These are phyloP conservation scores for Eupithecia centaureata DNA, from an alignment of 2,888 invertebrate species.

Conservation along the genomic window DNA sequence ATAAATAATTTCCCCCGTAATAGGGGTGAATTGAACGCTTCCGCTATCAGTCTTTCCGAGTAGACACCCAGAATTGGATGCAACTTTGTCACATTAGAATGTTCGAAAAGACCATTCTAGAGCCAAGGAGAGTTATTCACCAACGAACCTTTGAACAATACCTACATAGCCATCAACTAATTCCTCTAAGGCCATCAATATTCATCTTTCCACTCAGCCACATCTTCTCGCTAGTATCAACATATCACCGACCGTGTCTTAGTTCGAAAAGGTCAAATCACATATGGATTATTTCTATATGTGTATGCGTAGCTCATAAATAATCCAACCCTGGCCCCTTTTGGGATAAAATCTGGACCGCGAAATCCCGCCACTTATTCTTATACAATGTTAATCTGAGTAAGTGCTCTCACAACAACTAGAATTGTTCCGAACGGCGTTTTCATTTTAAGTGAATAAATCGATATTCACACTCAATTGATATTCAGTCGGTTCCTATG, in stretches of 20 bases:
- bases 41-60: too few species aligned
- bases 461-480: conserved; percentile 39
- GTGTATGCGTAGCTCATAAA: background rate
- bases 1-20: background rate
- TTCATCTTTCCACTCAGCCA: too few species aligned
- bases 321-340: conserved; percentile 18
- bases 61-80: background rate
- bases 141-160: background rate
- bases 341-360: conserved; percentile 31
- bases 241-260: background rate
- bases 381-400: conserved; percentile 46
- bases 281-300: background rate
- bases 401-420: conserved; percentile 40
- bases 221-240: background rate
- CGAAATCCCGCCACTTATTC: conserved; percentile 27
- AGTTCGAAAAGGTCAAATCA: background rate
- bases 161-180: too few species aligned
- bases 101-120: background rate
- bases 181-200: too few species aligned
- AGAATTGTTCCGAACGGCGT: conserved; percentile 26
- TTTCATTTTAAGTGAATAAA: conserved; percentile 32
- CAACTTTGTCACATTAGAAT: background rate
- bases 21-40: background rate
- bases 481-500: conserved; percentile 22
- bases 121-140: background rate